Evolutionary conservation across 2,888 invertebrate genomes (phyloP).

Genomic region (Neria commutata): DNA sequence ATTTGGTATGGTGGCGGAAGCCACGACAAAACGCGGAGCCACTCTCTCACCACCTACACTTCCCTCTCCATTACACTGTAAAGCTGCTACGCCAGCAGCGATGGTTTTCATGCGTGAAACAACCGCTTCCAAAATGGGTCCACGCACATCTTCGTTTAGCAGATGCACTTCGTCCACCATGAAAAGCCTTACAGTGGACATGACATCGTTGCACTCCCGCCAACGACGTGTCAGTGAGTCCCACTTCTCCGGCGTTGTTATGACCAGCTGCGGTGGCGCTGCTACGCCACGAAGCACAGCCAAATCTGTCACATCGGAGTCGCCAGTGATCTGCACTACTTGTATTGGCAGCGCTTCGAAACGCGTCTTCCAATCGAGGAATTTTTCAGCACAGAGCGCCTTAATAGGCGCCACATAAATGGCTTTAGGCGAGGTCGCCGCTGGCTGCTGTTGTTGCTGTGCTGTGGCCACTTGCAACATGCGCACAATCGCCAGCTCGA

Average conservation of each 20-base stretch:
- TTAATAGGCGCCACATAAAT: slow-evolving; percentile 87
- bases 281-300: slow-evolving; percentile 54
- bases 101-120: slow-evolving; percentile 82
- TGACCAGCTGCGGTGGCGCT: slow-evolving; percentile 69
- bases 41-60: neutral
- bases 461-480: slow-evolving; percentile 58
- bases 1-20: slow-evolving; percentile 81
- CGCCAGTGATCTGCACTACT: slow-evolving; percentile 78
- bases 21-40: slow-evolving; percentile 70
- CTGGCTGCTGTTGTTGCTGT: slow-evolving; percentile 37
- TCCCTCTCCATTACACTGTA: neutral
- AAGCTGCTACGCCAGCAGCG: slow-evolving; percentile 53
- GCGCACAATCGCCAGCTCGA: slow-evolving; percentile 78
- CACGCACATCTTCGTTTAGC: slow-evolving; percentile 73
- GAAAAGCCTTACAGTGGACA: slow-evolving; percentile 70
- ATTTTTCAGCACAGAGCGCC: slow-evolving; percentile 75
- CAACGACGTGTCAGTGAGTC: slow-evolving; percentile 78
- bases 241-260: slow-evolving; percentile 88
- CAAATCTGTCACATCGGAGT: slow-evolving; percentile 72
- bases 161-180: slow-evolving; percentile 81
- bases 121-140: slow-evolving; percentile 79
- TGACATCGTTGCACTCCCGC: slow-evolving; percentile 70
- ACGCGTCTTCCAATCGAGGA: slow-evolving; percentile 75
- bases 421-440: slow-evolving; percentile 68
- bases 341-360: slow-evolving; percentile 69